These are phyloP conservation scores for Protosalanx chinensis DNA, from an alignment of 2,797 vertebrate genomes.

Conservation along the genomic window DNA sequence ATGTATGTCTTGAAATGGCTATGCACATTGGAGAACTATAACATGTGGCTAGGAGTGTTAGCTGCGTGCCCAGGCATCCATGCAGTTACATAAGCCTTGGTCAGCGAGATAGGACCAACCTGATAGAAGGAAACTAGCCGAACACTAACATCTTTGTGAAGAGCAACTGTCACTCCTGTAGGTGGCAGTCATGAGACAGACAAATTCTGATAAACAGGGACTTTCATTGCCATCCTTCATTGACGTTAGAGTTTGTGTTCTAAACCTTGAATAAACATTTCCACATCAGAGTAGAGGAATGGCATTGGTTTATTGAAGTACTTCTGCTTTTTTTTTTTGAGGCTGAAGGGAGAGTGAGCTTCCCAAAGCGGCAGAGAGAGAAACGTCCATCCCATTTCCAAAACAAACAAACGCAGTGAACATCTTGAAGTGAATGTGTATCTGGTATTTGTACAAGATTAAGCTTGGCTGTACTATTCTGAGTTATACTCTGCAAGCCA, in stretches of 20 bases:
- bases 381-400: slow-evolving; percentile 18
- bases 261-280: neutral
- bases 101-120: neutral
- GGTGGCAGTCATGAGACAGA: slow-evolving; percentile 29
- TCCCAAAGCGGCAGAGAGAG: neutral
- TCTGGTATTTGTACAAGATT: slow-evolving; percentile 19
- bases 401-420: slow-evolving; percentile 27
- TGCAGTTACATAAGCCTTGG: neutral
- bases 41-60: neutral
- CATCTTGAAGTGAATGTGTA: slow-evolving; percentile 28
- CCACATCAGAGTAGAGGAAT: slow-evolving; percentile 31
- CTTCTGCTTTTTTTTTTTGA: neutral
- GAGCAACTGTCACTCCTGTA: slow-evolving; percentile 30
- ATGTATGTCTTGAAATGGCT: neutral
- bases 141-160: neutral
- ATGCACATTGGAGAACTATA: neutral
- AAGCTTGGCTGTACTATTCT: neutral
- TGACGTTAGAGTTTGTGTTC: slow-evolving; percentile 11
- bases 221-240: neutral
- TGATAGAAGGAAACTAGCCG: neutral
- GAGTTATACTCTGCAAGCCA: slow-evolving; percentile 3
- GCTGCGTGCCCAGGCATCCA: neutral
- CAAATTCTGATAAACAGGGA: neutral
- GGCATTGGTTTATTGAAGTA: slow-evolving; percentile 13
- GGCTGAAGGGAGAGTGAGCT: neutral